These are phyloP conservation scores for Limanda limanda DNA, from an alignment of 2,113 vertebrate species.

Conservation along the genomic window DNA sequence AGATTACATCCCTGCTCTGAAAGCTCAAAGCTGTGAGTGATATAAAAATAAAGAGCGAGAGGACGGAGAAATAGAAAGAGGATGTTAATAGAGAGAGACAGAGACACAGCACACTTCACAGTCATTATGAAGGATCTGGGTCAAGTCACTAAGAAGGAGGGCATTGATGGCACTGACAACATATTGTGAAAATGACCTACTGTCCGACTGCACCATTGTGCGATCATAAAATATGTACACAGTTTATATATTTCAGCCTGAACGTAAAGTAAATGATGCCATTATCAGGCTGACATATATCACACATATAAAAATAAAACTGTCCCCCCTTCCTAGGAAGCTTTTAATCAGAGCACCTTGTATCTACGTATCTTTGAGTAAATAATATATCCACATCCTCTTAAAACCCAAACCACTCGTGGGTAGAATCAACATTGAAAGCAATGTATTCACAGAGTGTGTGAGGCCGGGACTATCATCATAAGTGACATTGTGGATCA, in stretches of 20 bases:
- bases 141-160: constrained; percentile 57
- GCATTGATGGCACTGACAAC: constrained; percentile 35
- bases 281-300: neutral
- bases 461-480: no score
- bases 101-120: constrained; percentile 19
- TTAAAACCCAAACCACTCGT: neutral
- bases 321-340: neutral
- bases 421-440: neutral
- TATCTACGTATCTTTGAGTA: neutral
- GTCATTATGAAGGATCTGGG: constrained; percentile 68
- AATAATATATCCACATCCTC: neutral
- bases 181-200: constrained; percentile 35
- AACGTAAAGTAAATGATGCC: neutral
- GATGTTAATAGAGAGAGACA: constrained; percentile 24
- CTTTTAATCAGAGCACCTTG: neutral
- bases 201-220: constrained; percentile 1
- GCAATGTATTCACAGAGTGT: neutral
- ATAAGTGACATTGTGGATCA: no score
- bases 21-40: constrained; percentile 21
- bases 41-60: constrained; percentile 26
- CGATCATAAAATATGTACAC: neutral
- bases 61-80: neutral
- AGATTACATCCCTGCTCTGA: constrained; percentile 17
- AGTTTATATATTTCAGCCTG: neutral
- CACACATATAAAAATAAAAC: neutral